Base-by-base conservation (phyloP, 2,113 vertebrate genomes). In the Leucosticte australis region DNA sequence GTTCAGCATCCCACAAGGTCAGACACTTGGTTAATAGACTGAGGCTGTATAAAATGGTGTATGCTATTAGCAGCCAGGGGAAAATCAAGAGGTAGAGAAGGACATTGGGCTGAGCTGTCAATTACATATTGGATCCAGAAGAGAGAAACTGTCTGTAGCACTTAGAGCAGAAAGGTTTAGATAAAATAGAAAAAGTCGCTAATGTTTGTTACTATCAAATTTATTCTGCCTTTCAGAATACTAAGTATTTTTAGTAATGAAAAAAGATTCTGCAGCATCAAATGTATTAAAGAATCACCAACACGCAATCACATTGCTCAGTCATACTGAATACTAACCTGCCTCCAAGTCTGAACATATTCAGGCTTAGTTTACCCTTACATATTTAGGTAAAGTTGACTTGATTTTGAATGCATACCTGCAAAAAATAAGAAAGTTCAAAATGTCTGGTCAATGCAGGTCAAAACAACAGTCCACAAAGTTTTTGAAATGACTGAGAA, bases 11-110 rank as follows among this genome's bases (percentile, higher is more conserved):
- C 73, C 71, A 59, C 84, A 92, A 97, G 92, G 93, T 97, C 87
- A 95, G 83, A 73, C 80, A 81, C 64, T 95, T 86, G 64, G 79
- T 95, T 97, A 96, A 96, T 94, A 96, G 93, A 83, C 90, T 94
- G 88, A 63, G 78, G 80, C 83, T 95, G 68, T 81, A 78, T 92
- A 92, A 96, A 95, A 92, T 64, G 68, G 79, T 92, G 90, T 53
- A 70, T 90, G 70, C 90, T 93, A 83, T 97, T 96, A 96, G 83
- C 82, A 93, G 56, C 49, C 44, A 83, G 77, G 83, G 92, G 75
- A 90, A 96, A 96, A 94, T 93, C 90, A 93, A 94, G 91, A 86
- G 47, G 44, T 53, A 89, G 62, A 78, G 69, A 86, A 94, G 79
- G 71, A 92, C 75, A 56, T 75, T 93, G 73, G 75, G 83, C 76